A percentile compares a stretch with the other conserved stretches of the same genome.
phyloP scores from a whole-genome alignment of 1,140 invertebrate species.

The Scaptodrosophila lebanonensis region DNA sequence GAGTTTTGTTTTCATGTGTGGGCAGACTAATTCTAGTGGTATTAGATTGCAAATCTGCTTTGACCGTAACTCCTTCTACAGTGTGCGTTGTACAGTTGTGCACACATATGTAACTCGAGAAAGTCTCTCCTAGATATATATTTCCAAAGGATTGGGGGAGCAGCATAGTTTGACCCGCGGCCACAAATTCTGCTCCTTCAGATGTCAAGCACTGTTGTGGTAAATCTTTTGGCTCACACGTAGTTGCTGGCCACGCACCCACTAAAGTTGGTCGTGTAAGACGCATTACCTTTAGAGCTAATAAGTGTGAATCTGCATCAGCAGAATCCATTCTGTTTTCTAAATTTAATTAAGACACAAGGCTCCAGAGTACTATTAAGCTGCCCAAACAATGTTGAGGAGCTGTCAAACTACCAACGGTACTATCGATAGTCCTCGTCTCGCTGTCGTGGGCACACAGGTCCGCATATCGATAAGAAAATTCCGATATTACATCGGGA shows the following conservation, averaged over 20 bases:
- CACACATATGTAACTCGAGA: constrained; percentile 97
- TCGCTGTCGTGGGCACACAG: too few species aligned
- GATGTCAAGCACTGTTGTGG: constrained; percentile 87
- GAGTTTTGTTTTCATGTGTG: constrained; percentile 80
- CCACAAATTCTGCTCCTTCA: constrained; percentile 87
- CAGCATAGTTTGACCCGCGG: constrained; percentile 91
- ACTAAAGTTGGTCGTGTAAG: constrained; percentile 91
- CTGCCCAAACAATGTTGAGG: too few species aligned
- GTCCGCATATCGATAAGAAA: too few species aligned
- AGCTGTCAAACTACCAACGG: too few species aligned
- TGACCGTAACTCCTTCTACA: constrained; percentile 89
- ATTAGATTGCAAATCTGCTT: constrained; percentile 95
- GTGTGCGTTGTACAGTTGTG: constrained; percentile 94
- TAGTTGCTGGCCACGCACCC: constrained; percentile 84
- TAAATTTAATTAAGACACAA: too few species aligned
- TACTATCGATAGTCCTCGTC: too few species aligned
- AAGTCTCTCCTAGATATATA: constrained; percentile 93
- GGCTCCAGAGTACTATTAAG: too few species aligned
- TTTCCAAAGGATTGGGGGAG: constrained; percentile 97
- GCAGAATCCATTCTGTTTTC: too few species aligned
- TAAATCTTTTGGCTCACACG: constrained; percentile 90
- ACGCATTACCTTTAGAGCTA: constrained; percentile 86
- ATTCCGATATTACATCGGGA: too few species aligned
- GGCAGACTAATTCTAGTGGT: constrained; percentile 89
- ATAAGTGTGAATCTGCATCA: too few species aligned